These are phyloP conservation scores for Sebastolobus alascanus DNA, from an alignment of 2,797 vertebrate genomes.

Conservation along the genomic window DNA sequence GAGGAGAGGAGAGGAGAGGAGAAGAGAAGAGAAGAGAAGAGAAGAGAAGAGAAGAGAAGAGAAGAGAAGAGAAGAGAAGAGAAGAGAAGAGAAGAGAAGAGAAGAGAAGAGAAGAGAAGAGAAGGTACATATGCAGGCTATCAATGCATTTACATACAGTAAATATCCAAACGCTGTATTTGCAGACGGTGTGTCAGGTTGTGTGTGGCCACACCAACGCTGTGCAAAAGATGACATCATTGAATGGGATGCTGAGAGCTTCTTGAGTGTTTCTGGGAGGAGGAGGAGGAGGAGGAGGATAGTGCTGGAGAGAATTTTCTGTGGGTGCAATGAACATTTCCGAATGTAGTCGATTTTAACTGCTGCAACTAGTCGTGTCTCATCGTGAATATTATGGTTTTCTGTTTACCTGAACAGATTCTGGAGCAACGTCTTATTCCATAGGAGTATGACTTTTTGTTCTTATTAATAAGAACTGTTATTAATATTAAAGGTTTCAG, in stretches of 20 bases:
- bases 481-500: neutral
- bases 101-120: neutral
- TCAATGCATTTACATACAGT: neutral
- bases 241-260: neutral
- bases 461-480: neutral
- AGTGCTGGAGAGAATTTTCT: neutral
- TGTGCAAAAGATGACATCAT: conserved; percentile 40
- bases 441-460: neutral
- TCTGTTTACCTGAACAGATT: neutral
- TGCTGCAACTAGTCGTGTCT: neutral
- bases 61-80: too few relatives aligned
- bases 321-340: conserved; percentile 6
- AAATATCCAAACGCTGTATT: neutral
- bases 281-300: conserved; percentile 52
- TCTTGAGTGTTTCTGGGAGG: conserved; percentile 2
- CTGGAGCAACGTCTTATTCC: neutral
- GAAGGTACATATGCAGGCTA: neutral
- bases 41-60: too few relatives aligned
- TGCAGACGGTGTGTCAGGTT: neutral
- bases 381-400: neutral
- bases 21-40: too few relatives aligned
- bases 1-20: too few relatives aligned
- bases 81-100: too few relatives aligned
- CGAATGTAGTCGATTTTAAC: neutral
- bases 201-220: neutral